Evolutionary conservation across 2,797 vertebrate species (phyloP).

Genomic region (Anguilla obscura): DNA sequence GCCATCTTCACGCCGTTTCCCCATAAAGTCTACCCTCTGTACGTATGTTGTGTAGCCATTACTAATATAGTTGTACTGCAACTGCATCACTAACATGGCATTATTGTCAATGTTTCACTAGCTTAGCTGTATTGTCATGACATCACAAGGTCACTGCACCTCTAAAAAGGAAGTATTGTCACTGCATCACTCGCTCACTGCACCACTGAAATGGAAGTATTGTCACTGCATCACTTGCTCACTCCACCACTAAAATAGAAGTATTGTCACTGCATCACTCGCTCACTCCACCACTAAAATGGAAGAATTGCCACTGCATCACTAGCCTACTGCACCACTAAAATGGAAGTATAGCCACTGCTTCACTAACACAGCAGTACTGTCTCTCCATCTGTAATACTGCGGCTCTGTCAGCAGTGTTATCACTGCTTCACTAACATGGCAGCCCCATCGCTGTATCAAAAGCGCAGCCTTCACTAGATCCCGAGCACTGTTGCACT

Average conservation of each 20-base stretch:
- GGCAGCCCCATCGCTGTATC: background rate
- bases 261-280: background rate
- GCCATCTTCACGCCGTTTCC: slow-evolving; percentile 19
- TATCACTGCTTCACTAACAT: background rate
- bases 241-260: no score
- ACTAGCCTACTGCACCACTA: no score
- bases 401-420: background rate
- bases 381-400: background rate
- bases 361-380: background rate
- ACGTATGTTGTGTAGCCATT: background rate
- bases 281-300: background rate
- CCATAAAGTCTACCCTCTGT: slow-evolving; percentile 33
- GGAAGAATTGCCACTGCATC: background rate
- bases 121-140: no score
- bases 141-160: background rate
- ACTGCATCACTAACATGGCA: background rate
- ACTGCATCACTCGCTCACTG: background rate
- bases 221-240: no score
- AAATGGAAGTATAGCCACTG: no score
- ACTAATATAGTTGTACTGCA: background rate
- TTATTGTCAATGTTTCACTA: background rate
- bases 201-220: background rate
- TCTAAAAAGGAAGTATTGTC: background rate
- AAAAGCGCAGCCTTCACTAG: background rate
- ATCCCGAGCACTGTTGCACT: background rate